Base-by-base conservation (phyloP, 2,113 vertebrate genomes). In the Rhegmatorhina hoffmannsi region DNA sequence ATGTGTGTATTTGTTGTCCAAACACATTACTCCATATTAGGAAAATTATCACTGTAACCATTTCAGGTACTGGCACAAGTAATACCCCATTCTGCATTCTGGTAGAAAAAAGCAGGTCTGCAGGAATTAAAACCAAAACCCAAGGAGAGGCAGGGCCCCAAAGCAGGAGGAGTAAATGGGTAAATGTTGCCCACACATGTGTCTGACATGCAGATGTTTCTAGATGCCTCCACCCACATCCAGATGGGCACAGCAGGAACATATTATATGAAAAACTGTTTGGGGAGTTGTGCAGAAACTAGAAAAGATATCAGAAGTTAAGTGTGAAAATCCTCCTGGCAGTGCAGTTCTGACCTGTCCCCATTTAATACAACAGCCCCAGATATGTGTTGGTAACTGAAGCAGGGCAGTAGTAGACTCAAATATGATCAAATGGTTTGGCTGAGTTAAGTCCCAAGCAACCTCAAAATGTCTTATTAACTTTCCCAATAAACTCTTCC, bases 181-280 rank as follows among this genome's bases (percentile, higher is more conserved):
- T 85, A 87, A 86, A 92, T 15, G 46, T 82, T 96, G 87, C 83
- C 96, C 90, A 74, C 80, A 91, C 46, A 70, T 74, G 85, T 90
- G 87, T 94, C 88, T 92, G 90, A 95, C 92, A 74, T 56, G 58
- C 84, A 90, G 86, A 92, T 95, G 95, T 91, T 96, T 91, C 78
- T 66, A 73, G 50, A 74, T 60, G 49, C 72, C 92, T 88, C 94
- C 87, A 85, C 91, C 92, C 94, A 92, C 87, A 89, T 50, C 90
- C 92, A 97, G 92, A 96, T 92, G 89, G 96, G 94, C 95, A 97
- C 95, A 96, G 92, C 88, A 95, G 92, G 92, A 92, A 87, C 52
- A 75, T 13, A 95, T 91, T 93, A 87, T 28, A 74, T n/a, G 68
- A 86, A 95, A 94, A 94, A 96, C 91, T 7, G 40, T 58, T 85